Conservation (phyloP, 1,140 invertebrate genomes). For the Eumeta japonica region DNA sequence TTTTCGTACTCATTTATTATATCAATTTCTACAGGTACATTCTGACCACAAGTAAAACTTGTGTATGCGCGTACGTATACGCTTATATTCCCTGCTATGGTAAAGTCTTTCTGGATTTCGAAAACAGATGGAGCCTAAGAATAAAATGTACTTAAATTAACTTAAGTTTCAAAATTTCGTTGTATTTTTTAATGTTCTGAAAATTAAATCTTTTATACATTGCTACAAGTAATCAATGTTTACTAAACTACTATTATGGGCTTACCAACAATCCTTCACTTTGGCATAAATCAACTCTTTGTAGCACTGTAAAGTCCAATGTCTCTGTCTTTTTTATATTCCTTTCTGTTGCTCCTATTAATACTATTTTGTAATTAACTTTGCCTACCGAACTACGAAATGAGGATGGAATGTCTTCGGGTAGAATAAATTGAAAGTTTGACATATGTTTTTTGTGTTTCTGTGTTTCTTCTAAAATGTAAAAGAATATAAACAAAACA, state of each 20-base stretch:
- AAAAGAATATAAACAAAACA: slow-evolving; percentile 6
- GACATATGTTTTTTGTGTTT: slow-evolving; percentile 24
- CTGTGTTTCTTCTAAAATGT: slow-evolving; percentile 30
- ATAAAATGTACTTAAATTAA: too few species aligned
- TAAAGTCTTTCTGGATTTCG: slow-evolving; percentile 18
- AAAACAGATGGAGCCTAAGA: slow-evolving; percentile 9
- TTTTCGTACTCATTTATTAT: slow-evolving; percentile 31
- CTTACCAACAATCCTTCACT: slow-evolving; percentile 27
- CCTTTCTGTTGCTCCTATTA: slow-evolving; percentile 22
- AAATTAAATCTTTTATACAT: slow-evolving; percentile 24
- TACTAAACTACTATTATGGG: not conserved
- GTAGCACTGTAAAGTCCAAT: slow-evolving; percentile 23
- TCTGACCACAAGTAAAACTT: slow-evolving; percentile 30
- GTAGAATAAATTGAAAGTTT: slow-evolving; percentile 36
- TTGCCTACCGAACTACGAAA: slow-evolving; percentile 35
- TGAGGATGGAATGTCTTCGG: slow-evolving; percentile 30
- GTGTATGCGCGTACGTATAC: slow-evolving; percentile 32
- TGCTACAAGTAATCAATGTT: slow-evolving; percentile 3
- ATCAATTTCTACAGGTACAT: slow-evolving; percentile 29
- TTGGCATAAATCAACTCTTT: slow-evolving; percentile 30
- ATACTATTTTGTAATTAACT: slow-evolving; percentile 26
- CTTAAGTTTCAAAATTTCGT: too few species aligned
- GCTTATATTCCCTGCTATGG: not conserved
- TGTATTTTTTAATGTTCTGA: slow-evolving; percentile 26
- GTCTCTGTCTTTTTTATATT: slow-evolving; percentile 16